phyloP scores from a whole-genome alignment of 2,888 invertebrate genomes.

The Macroteleia sp. region DNA sequence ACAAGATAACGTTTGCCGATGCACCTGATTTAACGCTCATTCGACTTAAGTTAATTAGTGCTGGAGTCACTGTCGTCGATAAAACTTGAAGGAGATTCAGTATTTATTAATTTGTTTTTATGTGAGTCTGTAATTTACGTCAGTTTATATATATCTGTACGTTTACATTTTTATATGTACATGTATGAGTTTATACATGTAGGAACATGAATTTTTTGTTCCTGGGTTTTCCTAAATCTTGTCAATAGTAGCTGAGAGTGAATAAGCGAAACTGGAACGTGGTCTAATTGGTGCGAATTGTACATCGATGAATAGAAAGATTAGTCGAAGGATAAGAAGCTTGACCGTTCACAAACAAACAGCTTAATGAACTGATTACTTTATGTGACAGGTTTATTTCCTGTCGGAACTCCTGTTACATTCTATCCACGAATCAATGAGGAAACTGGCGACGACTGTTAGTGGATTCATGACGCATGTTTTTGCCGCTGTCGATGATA shows the following conservation, averaged over 20 bases:
- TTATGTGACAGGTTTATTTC: conserved; percentile 56
- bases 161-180: background rate
- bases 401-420: conserved; percentile 31
- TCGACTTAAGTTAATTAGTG: conserved; percentile 67
- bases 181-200: too few species aligned
- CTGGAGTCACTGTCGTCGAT: conserved; percentile 55
- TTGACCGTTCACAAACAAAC: conserved; percentile 33
- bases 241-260: conserved; percentile 78
- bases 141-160: background rate
- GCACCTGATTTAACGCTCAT: conserved; percentile 65
- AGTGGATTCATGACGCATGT: conserved; percentile 31
- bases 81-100: conserved; percentile 31
- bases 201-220: too few species aligned
- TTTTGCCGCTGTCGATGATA: conserved; percentile 44
- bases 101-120: conserved; percentile 24
- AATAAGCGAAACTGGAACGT: conserved; percentile 58
- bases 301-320: too few species aligned
- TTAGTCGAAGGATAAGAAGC: conserved; percentile 38
- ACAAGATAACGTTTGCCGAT: conserved; percentile 67
- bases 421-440: conserved; percentile 1
- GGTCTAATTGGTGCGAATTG: conserved; percentile 60
- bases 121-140: background rate
- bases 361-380: conserved; percentile 55
- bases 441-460: conserved; percentile 3
- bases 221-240: conserved; percentile 79